Evolutionary conservation across 2,113 vertebrate species (phyloP).

Genomic region (Fregetta grallaria): DNA sequence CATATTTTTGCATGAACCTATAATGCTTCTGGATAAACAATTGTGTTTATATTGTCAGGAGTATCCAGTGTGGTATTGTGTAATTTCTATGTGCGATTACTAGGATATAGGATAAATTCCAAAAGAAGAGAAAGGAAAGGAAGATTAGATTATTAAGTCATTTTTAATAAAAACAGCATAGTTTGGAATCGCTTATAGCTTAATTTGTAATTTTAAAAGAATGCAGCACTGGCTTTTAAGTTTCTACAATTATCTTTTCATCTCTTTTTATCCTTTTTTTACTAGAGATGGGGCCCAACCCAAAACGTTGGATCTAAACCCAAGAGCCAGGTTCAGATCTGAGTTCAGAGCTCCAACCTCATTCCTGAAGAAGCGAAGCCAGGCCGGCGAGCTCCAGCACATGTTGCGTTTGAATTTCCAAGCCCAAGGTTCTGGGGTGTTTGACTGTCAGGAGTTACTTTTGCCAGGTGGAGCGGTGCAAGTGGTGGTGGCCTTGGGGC

Average conservation of each 20-base stretch:
- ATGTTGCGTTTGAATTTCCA: neutral
- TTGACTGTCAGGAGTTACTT: neutral
- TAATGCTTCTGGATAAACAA: slow-evolving; percentile 83
- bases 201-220: slow-evolving; percentile 72
- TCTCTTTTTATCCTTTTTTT: slow-evolving; percentile 57
- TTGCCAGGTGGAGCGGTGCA: rapidly evolving
- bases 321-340: slow-evolving; percentile 25
- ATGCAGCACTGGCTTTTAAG: slow-evolving; percentile 54
- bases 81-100: slow-evolving; percentile 70
- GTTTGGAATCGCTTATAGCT: slow-evolving; percentile 68
- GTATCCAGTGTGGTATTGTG: slow-evolving; percentile 43
- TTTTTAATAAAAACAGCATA: slow-evolving; percentile 72
- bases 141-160: slow-evolving; percentile 70
- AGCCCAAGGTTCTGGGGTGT: neutral
- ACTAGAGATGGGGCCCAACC: slow-evolving; percentile 30
- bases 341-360: slow-evolving; percentile 6
- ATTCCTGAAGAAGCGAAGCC: neutral
- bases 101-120: slow-evolving; percentile 65
- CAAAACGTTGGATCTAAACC: slow-evolving; percentile 50
- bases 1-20: slow-evolving; percentile 78
- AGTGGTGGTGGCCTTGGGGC: neutral
- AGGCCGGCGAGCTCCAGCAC: neutral
- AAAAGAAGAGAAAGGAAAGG: slow-evolving; percentile 69
- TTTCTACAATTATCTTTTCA: slow-evolving; percentile 65
- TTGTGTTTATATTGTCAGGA: slow-evolving; percentile 73